Evolutionary conservation across 2,888 invertebrate genomes (phyloP), one percentile per base, ranked within the genome.

Genomic region (Rhagium mordax): DNA sequence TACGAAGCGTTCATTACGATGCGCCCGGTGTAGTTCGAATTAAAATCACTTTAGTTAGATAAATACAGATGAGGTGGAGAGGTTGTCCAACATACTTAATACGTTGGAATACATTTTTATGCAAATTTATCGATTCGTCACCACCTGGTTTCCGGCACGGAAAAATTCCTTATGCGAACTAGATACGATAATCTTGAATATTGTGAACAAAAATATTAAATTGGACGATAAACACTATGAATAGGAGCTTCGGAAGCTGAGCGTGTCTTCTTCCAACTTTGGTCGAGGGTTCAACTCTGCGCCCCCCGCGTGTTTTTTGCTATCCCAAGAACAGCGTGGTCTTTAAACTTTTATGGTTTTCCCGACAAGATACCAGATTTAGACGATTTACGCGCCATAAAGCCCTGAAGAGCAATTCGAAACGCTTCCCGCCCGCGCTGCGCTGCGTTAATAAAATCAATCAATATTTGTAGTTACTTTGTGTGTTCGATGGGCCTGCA

Each of bases 141-240:
- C 72, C 75, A 78, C 78, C 78, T 78, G 78, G 78, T 78, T 76
- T 78, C 75, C 78, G 78, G 75, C 33, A 48, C 47, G 70, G 66
- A 77, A 77, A 72, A 71, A 60, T 60, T 62, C 66, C 66, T 65
- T 47, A 67, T 51, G 57, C 18, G 73, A 74, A 77, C 72, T 51
- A 74, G 76, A 29, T 48, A 61, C 18, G n/a, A n/a, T n/a, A n/a
- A n/a, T n/a, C n/a, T n/a, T n/a, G n/a, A n/a, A n/a, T n/a, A n/a
- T n/a, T n/a, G n/a, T n/a, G n/a, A n/a, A n/a, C n/a, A n/a, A n/a
- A n/a, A n/a, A n/a, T n/a, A n/a, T n/a, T n/a, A n/a, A n/a, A n/a
- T n/a, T n/a, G n/a, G n/a, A n/a, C n/a, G n/a, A n/a, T n/a, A n/a
- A n/a, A n/a, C n/a, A n/a, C n/a, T n/a, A n/a, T n/a, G n/a, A n/a